Evolutionary conservation across 2,797 vertebrate species (phyloP).

Genomic region (Pangasius mekongensis): DNA sequence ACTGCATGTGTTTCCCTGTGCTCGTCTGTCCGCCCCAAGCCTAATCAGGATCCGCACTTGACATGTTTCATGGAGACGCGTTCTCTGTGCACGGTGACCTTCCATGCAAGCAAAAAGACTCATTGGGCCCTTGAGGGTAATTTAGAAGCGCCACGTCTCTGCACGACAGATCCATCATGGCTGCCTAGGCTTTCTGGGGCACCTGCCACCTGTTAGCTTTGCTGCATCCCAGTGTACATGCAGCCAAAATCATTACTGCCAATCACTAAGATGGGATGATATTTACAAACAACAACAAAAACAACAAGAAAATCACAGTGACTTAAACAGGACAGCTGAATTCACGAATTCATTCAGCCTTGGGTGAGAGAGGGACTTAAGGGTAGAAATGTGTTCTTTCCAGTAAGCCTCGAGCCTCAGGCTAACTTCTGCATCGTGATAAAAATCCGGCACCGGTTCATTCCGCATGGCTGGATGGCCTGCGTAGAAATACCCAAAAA

Average conservation of each 20-base stretch:
- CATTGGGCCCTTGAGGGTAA: slow-evolving; percentile 62
- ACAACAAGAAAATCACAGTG: background rate
- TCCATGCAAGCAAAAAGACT: slow-evolving; percentile 60
- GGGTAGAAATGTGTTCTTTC: background rate
- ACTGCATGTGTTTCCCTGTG: slow-evolving; percentile 2
- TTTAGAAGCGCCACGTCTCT: slow-evolving; percentile 61
- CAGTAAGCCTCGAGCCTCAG: background rate
- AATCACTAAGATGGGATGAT: slow-evolving; percentile 8
- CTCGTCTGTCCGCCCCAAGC: slow-evolving; percentile 14
- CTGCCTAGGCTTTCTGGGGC: slow-evolving; percentile 53
- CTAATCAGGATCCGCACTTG: slow-evolving; percentile 56
- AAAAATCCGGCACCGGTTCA: slow-evolving; percentile 6
- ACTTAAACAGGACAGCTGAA: slow-evolving; percentile 32
- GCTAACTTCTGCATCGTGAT: background rate
- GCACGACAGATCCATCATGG: slow-evolving; percentile 60
- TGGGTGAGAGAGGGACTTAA: background rate
- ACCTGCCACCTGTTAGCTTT: slow-evolving; percentile 54
- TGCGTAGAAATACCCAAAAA: slow-evolving; percentile 28
- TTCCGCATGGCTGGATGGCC: slow-evolving; percentile 7
- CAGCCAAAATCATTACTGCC: slow-evolving; percentile 42
- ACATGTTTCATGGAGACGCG: slow-evolving; percentile 65
- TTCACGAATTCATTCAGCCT: slow-evolving; percentile 6
- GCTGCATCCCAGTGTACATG: background rate
- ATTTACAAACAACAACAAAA: slow-evolving; percentile 32
- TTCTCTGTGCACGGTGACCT: slow-evolving; percentile 65